phyloP scores from a whole-genome alignment of 2,113 vertebrate species.

The Trogon surrucura region DNA sequence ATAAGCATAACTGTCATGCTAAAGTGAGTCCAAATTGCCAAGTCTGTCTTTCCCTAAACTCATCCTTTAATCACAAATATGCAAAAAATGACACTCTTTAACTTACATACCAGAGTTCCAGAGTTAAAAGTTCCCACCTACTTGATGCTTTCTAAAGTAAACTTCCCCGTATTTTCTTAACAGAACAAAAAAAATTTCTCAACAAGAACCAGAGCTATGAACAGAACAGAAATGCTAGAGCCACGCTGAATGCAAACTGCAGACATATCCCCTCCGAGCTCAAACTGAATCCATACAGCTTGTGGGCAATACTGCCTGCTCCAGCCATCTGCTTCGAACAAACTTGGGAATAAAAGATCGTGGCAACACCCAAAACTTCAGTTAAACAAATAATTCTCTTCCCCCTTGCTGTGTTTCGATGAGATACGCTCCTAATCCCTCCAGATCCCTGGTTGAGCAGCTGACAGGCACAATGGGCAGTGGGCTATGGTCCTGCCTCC shows the following conservation, averaged over 20 bases:
- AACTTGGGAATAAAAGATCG: neutral
- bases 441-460: neutral
- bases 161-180: neutral
- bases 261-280: neutral
- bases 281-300: neutral
- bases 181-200: neutral
- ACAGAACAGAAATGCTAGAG: neutral
- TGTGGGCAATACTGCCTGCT: neutral
- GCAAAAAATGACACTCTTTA: neutral
- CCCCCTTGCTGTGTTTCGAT: neutral
- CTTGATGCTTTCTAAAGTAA: neutral
- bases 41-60: neutral
- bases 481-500: neutral
- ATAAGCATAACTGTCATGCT: neutral
- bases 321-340: neutral
- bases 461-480: neutral
- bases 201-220: neutral
- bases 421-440: neutral
- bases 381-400: slow-evolving; percentile 16
- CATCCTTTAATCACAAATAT: neutral
- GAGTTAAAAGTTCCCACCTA: neutral
- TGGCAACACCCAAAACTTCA: neutral
- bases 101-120: neutral
- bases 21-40: neutral
- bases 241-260: neutral